These are phyloP conservation scores for Tokudaia muenninki DNA, from an alignment of 2,797 vertebrate species.

Conservation along the genomic window DNA sequence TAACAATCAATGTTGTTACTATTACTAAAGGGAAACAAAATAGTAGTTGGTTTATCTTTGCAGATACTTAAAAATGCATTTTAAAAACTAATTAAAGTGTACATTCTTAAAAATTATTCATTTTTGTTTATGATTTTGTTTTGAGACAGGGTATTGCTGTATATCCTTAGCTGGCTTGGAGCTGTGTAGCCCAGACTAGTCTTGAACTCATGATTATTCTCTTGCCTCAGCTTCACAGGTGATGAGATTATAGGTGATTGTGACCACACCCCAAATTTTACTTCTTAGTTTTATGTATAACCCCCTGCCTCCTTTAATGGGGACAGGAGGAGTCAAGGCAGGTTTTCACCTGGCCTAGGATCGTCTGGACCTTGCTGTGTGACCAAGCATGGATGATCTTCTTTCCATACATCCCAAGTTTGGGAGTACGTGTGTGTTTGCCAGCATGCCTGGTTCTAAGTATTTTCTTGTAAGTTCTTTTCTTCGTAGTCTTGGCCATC, in stretches of 20 bases:
- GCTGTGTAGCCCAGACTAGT: background rate
- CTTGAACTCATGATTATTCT: background rate
- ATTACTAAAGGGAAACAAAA: background rate
- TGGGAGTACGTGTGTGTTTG: background rate
- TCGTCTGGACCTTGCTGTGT: background rate
- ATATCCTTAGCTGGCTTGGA: background rate
- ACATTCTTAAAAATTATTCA: background rate
- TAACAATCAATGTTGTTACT: background rate
- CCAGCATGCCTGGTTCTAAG: background rate
- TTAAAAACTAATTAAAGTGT: too few species aligned
- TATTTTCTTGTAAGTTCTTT: background rate
- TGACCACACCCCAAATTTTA: background rate
- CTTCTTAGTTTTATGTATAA: background rate
- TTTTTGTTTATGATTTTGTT: background rate
- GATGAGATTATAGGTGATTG: background rate
- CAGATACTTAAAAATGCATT: background rate
- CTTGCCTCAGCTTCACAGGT: background rate
- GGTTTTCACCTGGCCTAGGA: background rate
- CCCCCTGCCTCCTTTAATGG: background rate
- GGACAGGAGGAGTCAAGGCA: background rate
- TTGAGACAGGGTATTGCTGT: background rate
- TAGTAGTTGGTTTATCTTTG: constrained; percentile 8
- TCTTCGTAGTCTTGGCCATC: background rate
- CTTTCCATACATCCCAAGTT: background rate
- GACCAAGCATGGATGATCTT: background rate